Base-by-base conservation (phyloP, 2,113 vertebrate genomes). In the Pseudopipra pipra region DNA sequence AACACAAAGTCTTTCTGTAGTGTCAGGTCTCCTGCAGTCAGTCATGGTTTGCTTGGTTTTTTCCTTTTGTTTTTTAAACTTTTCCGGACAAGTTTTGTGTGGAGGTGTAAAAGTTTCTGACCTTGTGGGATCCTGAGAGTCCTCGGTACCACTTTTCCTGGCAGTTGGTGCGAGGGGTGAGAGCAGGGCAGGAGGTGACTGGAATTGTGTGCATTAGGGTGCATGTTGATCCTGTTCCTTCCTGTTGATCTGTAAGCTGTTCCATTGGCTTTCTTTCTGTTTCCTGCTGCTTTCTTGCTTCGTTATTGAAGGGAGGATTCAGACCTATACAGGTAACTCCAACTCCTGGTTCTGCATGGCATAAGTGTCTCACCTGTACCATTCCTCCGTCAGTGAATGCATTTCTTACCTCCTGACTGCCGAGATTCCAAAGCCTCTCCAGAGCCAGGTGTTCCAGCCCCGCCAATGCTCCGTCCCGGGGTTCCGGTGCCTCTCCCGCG, bases 291-390 rank as follows among this genome's bases (percentile, higher is more conserved):
- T 98, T 98, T 98, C 98, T 98, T 98, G 98, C 99, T 99, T 98
- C 99, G 98, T 98, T 97, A 97, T 98, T 99, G 98, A 99, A 99
- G 99, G 99, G 99, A 99, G 99, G 99, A 99, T 99, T 99, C 99
- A 99, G 99, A 98, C 99, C 99, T 80, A 98, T 98, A 90, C 98
- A 98, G 98, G 98, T 98, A 98, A 98, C 68, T 97, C 88, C 79
- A 73, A 91, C 87, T 97, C 95, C 91, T 97, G 95, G 97, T 98
- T 98, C 97, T 98, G 98, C 98, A 98, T 98, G 98, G 97, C 96
- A 59, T 97, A 74, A 85, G 91, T 97, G 90, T 97, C 94, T 78
- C 89, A 80, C 80, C 47, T 24, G 41, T 86, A 9, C 77, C 90
- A 62, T 74, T 79, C 62, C 87, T 95, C 79, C 3, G 4, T 77